Evolutionary conservation across 2,797 vertebrate genomes (phyloP), one percentile per base, ranked within the genome.

Genomic region (Spatula versicolor): DNA sequence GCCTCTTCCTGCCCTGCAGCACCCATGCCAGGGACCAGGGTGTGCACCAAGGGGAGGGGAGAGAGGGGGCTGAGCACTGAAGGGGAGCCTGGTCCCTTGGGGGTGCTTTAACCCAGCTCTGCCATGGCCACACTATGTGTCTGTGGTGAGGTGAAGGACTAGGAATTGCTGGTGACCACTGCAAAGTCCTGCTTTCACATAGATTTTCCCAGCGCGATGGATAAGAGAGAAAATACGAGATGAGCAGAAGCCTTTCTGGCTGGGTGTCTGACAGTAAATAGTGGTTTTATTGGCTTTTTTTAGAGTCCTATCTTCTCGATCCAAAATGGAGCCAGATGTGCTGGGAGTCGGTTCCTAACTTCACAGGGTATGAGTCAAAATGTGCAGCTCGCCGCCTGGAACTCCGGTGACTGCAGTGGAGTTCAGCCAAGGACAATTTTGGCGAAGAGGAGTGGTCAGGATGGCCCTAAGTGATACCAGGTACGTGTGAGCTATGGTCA

Each of bases 401-500:
- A 50, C 35, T 56, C 41, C 76, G 26, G n/a, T 12, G 76, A 56
- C 76, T 31, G 52, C 46, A 23, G 60, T 17, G n/a, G 43, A 52
- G 39, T 63, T 88, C 67, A 82, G 37, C 39, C 52, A 63, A 79
- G 37, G n/a, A 54, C 7, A 1, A 39, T 60, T 64, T 58, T 26
- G 28, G 39, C n/a, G 22, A 16, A 69, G 46, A 28, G 3, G 46
- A 46, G 33, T 25, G 30, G 37, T 66, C 74, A 55, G 41, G 23
- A 8, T 16, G 14, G 39, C 66, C 59, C 41, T 30, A 58, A 62
- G 41, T 0, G 0, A 6, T 13, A 55, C 5, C 14, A 82, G 33
- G 43, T n/a, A 6, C 0, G 0, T 15, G 37, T 23, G 72, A 69
- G n/a, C 15, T 48, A 5, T 4, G 5, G 6, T 62, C 48, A 41